These are phyloP conservation scores for Therioaphis trifolii DNA, from an alignment of 2,888 invertebrate species.

Conservation along the genomic window DNA sequence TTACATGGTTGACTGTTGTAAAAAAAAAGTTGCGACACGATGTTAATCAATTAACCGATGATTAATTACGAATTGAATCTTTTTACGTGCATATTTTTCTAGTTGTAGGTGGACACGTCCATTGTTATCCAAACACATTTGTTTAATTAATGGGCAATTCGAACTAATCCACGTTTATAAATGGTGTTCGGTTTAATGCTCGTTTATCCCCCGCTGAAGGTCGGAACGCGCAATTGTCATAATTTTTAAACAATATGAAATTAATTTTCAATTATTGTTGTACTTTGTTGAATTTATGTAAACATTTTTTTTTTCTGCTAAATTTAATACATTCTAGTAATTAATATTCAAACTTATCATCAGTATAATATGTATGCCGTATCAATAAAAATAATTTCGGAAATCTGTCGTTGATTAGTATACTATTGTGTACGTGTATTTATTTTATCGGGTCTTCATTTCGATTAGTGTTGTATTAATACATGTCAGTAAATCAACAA, in stretches of 20 bases:
- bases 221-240: background rate
- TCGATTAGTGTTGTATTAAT: too few relatives aligned
- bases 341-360: too few relatives aligned
- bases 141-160: slow-evolving; percentile 32
- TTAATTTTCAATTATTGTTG: background rate
- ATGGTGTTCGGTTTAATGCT: background rate
- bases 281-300: too few relatives aligned
- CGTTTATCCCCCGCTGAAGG: background rate
- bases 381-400: too few relatives aligned
- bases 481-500: too few relatives aligned
- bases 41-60: slow-evolving; percentile 27
- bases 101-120: background rate
- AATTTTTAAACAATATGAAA: background rate
- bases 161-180: slow-evolving; percentile 33
- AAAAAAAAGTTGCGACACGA: background rate
- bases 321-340: too few relatives aligned
- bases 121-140: slow-evolving; percentile 44
- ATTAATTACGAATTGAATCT: slow-evolving; percentile 6
- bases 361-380: too few relatives aligned
- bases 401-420: too few relatives aligned
- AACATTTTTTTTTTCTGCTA: too few relatives aligned
- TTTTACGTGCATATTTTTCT: background rate
- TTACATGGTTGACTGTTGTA: too few relatives aligned
- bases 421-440: too few relatives aligned
- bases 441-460: too few relatives aligned